Percentiles rank a stretch among this genome's conserved stretches.
phyloP scores from a whole-genome alignment of 1,140 invertebrate genomes.

The Leptopilina clavipes region DNA sequence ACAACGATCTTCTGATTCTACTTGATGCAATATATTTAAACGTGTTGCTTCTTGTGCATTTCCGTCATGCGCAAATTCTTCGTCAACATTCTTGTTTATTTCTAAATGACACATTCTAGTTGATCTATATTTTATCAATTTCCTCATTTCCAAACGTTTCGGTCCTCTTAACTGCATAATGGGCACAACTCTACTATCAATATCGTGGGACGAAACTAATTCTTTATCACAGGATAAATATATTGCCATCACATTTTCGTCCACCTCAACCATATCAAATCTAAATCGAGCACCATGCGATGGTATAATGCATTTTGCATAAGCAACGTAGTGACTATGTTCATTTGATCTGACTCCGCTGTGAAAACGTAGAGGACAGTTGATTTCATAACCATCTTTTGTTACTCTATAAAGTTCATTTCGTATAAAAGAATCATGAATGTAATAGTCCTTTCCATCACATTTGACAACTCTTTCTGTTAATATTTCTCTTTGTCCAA shows the following conservation, averaged over 20 bases:
- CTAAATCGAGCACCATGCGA: not conserved
- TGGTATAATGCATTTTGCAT: conserved; percentile 27
- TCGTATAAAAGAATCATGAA: not conserved
- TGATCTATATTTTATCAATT: not conserved
- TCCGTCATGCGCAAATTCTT: too few species aligned
- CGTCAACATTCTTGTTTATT: conserved; percentile 2
- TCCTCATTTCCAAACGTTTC: conserved; percentile 25
- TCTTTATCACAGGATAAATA: not conserved
- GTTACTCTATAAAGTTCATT: not conserved
- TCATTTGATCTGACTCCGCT: not conserved
- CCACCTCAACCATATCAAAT: not conserved
- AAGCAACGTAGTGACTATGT: conserved; percentile 24
- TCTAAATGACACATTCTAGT: conserved; percentile 17
- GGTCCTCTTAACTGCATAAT: conserved; percentile 19
- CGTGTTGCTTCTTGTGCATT: too few species aligned
- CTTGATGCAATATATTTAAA: too few species aligned
- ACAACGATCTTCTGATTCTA: too few species aligned
- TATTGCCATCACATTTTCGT: not conserved
- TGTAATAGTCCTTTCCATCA: not conserved
- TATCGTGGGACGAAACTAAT: conserved; percentile 24
- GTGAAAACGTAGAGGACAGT: conserved; percentile 35
- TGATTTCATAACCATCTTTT: not conserved
- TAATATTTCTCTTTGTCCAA: not conserved
- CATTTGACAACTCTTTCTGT: not conserved
- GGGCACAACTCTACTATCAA: conserved; percentile 12